Evolutionary conservation across 2,888 invertebrate species (phyloP).

Genomic region (Tortrix viridana): DNA sequence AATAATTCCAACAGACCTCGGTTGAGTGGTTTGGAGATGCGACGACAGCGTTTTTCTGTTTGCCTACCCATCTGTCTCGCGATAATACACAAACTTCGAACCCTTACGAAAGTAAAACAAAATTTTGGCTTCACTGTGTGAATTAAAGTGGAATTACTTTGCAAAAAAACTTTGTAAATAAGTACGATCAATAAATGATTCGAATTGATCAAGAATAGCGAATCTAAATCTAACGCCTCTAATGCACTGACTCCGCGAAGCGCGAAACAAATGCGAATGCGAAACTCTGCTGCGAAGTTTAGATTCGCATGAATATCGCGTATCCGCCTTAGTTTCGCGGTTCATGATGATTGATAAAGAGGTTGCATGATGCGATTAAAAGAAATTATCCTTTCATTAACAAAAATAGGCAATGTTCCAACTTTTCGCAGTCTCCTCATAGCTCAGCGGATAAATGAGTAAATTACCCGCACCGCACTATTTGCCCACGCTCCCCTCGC

Average conservation of each 20-base stretch:
- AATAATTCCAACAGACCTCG: constrained; percentile 19
- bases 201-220: no score
- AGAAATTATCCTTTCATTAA: no score
- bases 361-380: no score
- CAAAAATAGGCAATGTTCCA: constrained; percentile 3
- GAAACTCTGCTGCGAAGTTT: no score
- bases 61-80: constrained; percentile 43
- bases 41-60: constrained; percentile 45
- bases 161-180: no score
- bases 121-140: not conserved
- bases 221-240: no score
- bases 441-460: constrained; percentile 60
- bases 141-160: not conserved
- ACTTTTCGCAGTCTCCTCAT: constrained; percentile 13
- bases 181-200: no score
- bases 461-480: constrained; percentile 68
- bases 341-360: no score
- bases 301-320: no score
- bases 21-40: constrained; percentile 40
- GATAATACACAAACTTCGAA: constrained; percentile 29
- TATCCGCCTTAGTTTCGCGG: no score
- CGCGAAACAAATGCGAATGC: no score
- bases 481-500: constrained; percentile 47
- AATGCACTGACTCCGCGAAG: no score
- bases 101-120: constrained; percentile 2